Conservation (phyloP, 2,888 invertebrate genomes). For the Saturnia japonica region DNA sequence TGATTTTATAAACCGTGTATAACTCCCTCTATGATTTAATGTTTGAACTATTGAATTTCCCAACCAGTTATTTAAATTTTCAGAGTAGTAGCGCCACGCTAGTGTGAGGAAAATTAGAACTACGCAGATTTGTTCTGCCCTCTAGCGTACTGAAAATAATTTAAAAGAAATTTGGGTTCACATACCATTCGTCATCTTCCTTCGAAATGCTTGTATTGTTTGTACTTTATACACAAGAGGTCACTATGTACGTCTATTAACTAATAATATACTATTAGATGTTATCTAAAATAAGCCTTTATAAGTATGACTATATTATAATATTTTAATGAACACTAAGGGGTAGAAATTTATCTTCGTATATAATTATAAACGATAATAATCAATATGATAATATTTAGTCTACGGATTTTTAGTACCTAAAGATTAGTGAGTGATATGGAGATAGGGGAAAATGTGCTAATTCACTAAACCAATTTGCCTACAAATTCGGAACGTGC, state of each 20-base stretch:
- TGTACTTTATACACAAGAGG: background rate
- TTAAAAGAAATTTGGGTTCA: background rate
- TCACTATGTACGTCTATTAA: background rate
- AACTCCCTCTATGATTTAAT: background rate
- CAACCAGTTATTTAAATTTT: background rate
- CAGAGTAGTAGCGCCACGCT: slow-evolving; percentile 15
- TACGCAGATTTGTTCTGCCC: slow-evolving; percentile 16
- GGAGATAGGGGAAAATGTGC: background rate
- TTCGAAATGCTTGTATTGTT: background rate
- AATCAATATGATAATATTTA: background rate
- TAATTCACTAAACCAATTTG: slow-evolving; percentile 26
- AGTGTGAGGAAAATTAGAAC: slow-evolving; percentile 21
- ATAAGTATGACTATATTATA: background rate
- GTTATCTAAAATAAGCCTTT: background rate
- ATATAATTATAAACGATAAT: background rate
- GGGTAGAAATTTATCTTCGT: background rate
- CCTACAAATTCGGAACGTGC: slow-evolving; percentile 25
- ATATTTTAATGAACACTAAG: background rate
- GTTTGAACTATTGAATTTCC: background rate
- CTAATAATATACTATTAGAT: background rate
- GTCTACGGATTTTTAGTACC: background rate
- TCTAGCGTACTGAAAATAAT: slow-evolving; percentile 16
- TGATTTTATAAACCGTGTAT: background rate
- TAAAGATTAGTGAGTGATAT: background rate
- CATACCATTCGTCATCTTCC: background rate